A percentile compares a stretch with the other conserved stretches of the same genome.
Evolutionary conservation across 2,113 vertebrate genomes (phyloP).

Genomic region (Prunella himalayana): DNA sequence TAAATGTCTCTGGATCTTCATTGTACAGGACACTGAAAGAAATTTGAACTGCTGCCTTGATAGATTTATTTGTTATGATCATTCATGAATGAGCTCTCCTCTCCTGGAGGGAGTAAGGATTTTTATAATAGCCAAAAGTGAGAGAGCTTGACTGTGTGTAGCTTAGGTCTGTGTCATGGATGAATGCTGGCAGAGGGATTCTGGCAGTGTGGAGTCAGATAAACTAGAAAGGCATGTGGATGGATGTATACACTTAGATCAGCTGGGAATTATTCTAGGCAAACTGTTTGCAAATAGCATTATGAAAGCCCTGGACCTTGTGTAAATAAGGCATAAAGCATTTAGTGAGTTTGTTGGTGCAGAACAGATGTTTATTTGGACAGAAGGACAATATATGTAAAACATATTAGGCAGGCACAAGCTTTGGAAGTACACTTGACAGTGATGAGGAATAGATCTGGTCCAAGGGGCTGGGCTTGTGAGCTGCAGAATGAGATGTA

Average conservation of each 20-base stretch:
- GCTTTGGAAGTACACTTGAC: background rate
- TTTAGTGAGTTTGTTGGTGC: background rate
- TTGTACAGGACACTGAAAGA: background rate
- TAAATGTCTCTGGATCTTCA: background rate
- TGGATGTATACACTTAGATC: background rate
- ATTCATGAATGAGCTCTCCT: background rate
- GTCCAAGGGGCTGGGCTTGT: background rate
- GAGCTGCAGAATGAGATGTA: background rate
- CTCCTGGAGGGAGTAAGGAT: background rate
- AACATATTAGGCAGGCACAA: background rate
- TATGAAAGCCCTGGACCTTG: background rate
- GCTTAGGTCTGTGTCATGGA: background rate
- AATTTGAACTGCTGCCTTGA: background rate
- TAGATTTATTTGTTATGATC: background rate
- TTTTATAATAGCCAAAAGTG: background rate
- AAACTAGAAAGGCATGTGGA: background rate
- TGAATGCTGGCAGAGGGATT: background rate
- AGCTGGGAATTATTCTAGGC: background rate
- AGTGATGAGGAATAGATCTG: background rate
- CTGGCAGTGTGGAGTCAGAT: background rate
- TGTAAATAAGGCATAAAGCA: background rate
- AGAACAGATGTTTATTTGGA: background rate
- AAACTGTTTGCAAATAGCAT: background rate
- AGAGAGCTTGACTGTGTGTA: background rate
- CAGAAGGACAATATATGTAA: fast-evolving